These are phyloP conservation scores for Sparidentex hasta DNA, from an alignment of 2,797 vertebrate species.

Conservation along the genomic window DNA sequence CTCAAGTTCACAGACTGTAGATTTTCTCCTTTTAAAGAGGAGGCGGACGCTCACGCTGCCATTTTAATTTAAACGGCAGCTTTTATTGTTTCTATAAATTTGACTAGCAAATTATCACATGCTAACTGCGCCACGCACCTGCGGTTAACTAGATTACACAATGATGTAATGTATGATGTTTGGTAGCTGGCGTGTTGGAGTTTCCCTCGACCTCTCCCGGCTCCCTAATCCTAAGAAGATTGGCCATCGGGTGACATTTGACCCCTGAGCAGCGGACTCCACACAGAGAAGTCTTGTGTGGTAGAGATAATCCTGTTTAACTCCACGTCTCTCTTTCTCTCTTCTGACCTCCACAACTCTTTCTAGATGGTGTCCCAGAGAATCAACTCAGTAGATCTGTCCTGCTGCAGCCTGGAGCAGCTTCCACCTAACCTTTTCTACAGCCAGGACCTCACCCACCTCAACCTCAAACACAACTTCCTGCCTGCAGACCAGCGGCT, in stretches of 20 bases:
- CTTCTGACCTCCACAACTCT: constrained; percentile 25
- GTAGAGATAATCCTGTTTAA: constrained; percentile 68
- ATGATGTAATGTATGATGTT: constrained; percentile 39
- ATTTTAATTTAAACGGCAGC: constrained; percentile 11
- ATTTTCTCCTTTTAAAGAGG: constrained; percentile 17
- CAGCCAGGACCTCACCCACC: constrained; percentile 98
- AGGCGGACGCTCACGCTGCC: constrained; percentile 1
- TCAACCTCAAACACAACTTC: constrained; percentile 99
- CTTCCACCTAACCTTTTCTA: constrained; percentile 96
- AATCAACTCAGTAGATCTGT: constrained; percentile 97
- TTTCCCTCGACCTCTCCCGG: constrained; percentile 54
- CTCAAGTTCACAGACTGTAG: constrained; percentile 42
- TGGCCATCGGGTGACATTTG: constrained; percentile 65
- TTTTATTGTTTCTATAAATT: background rate
- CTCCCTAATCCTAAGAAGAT: constrained; percentile 74
- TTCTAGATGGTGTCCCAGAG: constrained; percentile 96
- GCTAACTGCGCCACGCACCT: constrained; percentile 21
- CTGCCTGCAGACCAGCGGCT: constrained; percentile 89
- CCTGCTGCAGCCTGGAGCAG: constrained; percentile 96
- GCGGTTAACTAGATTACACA: constrained; percentile 35
- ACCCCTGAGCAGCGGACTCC: constrained; percentile 41
- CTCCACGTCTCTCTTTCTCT: constrained; percentile 42
- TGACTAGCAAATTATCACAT: constrained; percentile 30
- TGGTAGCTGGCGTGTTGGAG: constrained; percentile 38
- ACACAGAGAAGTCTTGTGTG: constrained; percentile 36